Conservation (phyloP, 2,797 vertebrate species). For the Denticeps clupeoides region DNA sequence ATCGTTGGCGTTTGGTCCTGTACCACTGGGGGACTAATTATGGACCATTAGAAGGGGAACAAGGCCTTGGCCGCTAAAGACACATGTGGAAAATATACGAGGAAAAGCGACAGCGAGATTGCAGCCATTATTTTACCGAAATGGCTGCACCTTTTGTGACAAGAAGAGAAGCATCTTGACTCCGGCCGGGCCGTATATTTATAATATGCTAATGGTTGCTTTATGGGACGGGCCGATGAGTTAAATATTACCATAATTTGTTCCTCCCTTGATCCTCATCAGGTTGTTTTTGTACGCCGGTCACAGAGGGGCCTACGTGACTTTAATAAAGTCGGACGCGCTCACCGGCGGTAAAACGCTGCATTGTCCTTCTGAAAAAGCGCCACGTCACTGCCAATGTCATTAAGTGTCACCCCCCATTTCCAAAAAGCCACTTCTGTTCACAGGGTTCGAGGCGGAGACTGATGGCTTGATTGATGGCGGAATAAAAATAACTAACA, state of each 20-base stretch:
- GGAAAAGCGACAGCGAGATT: slow-evolving; percentile 12
- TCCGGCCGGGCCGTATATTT: background rate
- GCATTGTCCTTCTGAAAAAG: slow-evolving; percentile 9
- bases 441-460: background rate
- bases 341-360: slow-evolving; percentile 1
- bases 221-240: background rate
- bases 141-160: background rate
- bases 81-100: slow-evolving; percentile 21
- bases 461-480: slow-evolving; percentile 10
- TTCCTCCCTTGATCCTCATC: background rate
- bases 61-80: slow-evolving; percentile 31
- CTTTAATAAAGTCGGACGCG: background rate
- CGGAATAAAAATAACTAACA: slow-evolving; percentile 12
- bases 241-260: slow-evolving; percentile 2
- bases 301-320: slow-evolving; percentile 1
- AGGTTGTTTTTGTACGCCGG: slow-evolving; percentile 2
- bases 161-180: background rate
- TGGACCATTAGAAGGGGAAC: slow-evolving; percentile 36
- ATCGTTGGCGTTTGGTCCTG: slow-evolving; percentile 34
- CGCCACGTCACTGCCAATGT: slow-evolving; percentile 6
- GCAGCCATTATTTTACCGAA: no score
- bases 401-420: background rate
- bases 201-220: background rate
- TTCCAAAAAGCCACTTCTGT: background rate
- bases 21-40: slow-evolving; percentile 45